Evolutionary conservation across 2,797 vertebrate species (phyloP), one percentile per base, ranked within the genome.

Genomic region (Chrysocyon brachyurus): DNA sequence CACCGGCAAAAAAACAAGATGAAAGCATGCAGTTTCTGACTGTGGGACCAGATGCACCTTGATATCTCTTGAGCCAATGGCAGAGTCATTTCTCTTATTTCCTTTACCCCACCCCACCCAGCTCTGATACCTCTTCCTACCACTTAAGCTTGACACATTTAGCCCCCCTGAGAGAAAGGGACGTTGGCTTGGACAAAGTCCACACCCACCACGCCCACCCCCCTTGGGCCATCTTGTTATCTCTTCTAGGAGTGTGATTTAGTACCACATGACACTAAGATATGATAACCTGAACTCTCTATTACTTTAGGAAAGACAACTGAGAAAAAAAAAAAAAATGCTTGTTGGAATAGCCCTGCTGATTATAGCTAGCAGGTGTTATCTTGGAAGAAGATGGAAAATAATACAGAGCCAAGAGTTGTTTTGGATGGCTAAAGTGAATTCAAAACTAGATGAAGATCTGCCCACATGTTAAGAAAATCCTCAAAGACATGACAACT

Each of bases 171-270:
- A 84, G 68, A 89, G 78, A 90, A 91, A 82, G 36, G 90, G 61
- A 89, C 87, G 61, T 97, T 91, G 73, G 33, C 61, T 92, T 68
- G 87, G 61, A 63, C 96, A 92, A 84, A 96, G 96, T 96, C 73
- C 66, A 91, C 8, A 57, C 46, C 46, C n/a, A 70, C 68, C 92
- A 70, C 31, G 0, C 77, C 87, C 79, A 73, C 52, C 26, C 56
- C 0, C 57, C 78, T 68, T 12, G 19, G 85, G 70, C 63, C 61
- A 66, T 68, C 82, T 78, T 89, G 54, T 12, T 90, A 91, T 96
- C 96, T 94, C 86, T 52, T 57, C 81, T 66, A 81, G 28, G 21
- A 93, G 73, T 81, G 6, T 87, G 88, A 96, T 97, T 98, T 95
- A 87, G 49, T 49, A 88, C 33, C 93, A 73, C 68, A 95, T 97